phyloP scores from a whole-genome alignment of 2,888 invertebrate species.

The Troides oblongomaculatus region DNA sequence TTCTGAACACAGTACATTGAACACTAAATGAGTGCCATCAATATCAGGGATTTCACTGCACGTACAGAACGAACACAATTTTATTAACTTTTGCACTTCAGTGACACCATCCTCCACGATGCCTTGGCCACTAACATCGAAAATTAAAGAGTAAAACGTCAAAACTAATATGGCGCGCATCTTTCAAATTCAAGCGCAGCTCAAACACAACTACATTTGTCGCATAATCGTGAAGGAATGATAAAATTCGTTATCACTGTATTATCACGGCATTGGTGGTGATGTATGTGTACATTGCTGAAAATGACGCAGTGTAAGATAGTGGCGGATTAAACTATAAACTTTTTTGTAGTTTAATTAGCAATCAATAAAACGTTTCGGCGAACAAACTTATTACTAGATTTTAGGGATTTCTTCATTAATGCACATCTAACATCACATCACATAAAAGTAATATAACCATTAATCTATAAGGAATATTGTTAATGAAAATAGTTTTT shows the following conservation, averaged over 20 bases:
- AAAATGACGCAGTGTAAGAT: conserved; percentile 63
- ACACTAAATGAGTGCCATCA: conserved; percentile 63
- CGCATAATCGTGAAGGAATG: conserved; percentile 63
- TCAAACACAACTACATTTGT: conserved; percentile 50
- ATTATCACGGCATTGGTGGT: conserved; percentile 62
- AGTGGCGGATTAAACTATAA: conserved; percentile 36
- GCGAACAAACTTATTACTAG: background rate
- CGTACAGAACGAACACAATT: conserved; percentile 67
- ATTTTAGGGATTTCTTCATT: no score
- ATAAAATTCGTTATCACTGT: conserved; percentile 66
- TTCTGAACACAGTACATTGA: conserved; percentile 71
- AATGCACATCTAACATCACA: no score
- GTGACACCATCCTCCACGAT: conserved; percentile 37
- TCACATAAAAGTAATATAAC: background rate
- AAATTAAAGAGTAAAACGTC: conserved; percentile 56
- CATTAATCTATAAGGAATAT: background rate
- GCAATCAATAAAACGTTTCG: background rate
- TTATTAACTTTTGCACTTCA: conserved; percentile 49
- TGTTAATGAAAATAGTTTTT: background rate
- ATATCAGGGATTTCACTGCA: conserved; percentile 72
- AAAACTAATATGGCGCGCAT: conserved; percentile 58
- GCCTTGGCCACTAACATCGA: conserved; percentile 49
- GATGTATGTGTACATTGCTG: conserved; percentile 62
- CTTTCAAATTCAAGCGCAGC: conserved; percentile 40
- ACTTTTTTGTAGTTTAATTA: conserved; percentile 4